These are phyloP conservation scores for Stramonita haemastoma DNA, from an alignment of 2,888 invertebrate genomes.

Conservation along the genomic window DNA sequence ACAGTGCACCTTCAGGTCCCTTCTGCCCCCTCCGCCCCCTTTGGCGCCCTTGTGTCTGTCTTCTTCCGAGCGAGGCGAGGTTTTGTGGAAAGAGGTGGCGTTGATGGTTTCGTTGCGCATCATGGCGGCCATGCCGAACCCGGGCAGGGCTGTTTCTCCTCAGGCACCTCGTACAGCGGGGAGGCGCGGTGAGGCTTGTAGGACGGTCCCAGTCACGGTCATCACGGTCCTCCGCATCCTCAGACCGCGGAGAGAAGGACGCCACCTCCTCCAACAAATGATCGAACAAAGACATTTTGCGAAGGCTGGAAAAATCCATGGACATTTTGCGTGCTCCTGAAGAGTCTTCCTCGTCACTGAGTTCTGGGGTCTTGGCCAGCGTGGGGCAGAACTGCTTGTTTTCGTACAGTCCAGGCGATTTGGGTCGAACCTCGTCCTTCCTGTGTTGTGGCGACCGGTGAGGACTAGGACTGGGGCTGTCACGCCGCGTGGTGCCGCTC, in stretches of 20 bases:
- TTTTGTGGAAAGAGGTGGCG: neutral
- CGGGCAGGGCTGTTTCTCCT: neutral
- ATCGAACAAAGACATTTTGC: slow-evolving; percentile 26
- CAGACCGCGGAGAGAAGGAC: neutral
- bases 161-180: neutral
- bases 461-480: neutral
- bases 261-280: slow-evolving; percentile 26
- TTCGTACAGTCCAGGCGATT: neutral
- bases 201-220: neutral
- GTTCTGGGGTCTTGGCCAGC: slow-evolving; percentile 1
- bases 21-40: neutral
- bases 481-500: neutral
- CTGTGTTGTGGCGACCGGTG: neutral
- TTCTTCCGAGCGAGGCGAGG: neutral
- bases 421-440: neutral
- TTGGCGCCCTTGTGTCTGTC: too few species aligned
- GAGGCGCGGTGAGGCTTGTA: neutral
- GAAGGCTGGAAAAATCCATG: neutral
- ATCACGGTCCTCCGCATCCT: neutral
- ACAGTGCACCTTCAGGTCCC: neutral
- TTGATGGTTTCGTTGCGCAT: slow-evolving; percentile 9
- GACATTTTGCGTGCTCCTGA: neutral
- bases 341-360: neutral
- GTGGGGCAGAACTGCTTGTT: neutral
- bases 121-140: neutral